Evolutionary conservation across 2,113 vertebrate genomes (phyloP).

Genomic region (Muntiacus reevesi): DNA sequence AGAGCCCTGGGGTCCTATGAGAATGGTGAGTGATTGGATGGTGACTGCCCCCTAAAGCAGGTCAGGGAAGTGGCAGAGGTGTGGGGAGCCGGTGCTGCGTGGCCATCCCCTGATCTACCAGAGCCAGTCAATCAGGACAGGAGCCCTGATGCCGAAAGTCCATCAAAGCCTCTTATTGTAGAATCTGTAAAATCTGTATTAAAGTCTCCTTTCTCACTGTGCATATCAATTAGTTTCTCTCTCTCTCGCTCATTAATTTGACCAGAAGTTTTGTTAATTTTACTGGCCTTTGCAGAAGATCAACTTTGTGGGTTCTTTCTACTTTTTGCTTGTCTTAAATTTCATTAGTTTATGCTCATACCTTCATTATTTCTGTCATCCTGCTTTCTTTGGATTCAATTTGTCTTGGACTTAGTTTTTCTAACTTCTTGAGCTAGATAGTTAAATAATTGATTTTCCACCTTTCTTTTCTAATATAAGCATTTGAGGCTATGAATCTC

Average conservation of each 20-base stretch:
- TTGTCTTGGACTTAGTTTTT: not conserved
- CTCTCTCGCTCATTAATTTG: not conserved
- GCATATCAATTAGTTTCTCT: not conserved
- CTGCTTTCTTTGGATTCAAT: not conserved
- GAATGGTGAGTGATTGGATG: not conserved
- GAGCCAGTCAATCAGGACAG: not conserved
- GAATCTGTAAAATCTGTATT: not conserved
- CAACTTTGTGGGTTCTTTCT: not conserved
- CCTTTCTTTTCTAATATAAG: not conserved
- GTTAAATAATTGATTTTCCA: not conserved
- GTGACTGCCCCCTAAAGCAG: not conserved
- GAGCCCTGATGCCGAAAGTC: not conserved
- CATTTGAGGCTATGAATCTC: not conserved
- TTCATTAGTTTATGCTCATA: not conserved
- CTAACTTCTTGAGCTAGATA: not conserved
- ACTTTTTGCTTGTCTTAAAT: not conserved
- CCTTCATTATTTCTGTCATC: not conserved
- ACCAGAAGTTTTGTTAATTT: not conserved
- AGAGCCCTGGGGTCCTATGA: not conserved
- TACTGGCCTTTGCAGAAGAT: not conserved
- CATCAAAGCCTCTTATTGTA: not conserved
- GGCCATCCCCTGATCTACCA: not conserved
- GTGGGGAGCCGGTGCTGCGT: not conserved
- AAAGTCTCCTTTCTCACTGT: not conserved
- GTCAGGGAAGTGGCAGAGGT: not conserved